Conservation (phyloP, 2,888 invertebrate species). For the Lacanobia wlatinum region DNA sequence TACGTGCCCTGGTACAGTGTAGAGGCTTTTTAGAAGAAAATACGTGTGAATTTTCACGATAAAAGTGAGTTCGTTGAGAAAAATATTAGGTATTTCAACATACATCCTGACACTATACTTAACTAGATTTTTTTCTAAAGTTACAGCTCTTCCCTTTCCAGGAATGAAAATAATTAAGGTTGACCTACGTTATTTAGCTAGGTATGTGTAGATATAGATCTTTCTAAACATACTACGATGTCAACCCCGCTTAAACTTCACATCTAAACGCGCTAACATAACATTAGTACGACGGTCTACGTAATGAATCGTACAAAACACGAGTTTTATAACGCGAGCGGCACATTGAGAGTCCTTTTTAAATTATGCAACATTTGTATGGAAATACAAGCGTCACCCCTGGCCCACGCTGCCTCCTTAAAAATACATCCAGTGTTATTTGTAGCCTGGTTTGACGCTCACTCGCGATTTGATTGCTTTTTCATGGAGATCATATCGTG, state of each 20-base stretch:
- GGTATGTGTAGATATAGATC: neutral
- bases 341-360: slow-evolving; percentile 79
- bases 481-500: slow-evolving; percentile 86
- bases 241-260: slow-evolving; percentile 19
- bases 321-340: slow-evolving; percentile 79
- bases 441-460: slow-evolving; percentile 85
- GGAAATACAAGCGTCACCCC: slow-evolving; percentile 85
- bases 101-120: neutral
- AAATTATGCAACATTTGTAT: slow-evolving; percentile 91
- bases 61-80: neutral
- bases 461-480: slow-evolving; percentile 87
- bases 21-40: neutral
- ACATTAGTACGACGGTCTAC: slow-evolving; percentile 56
- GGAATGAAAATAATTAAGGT: neutral
- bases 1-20: neutral
- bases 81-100: neutral
- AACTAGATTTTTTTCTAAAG: neutral
- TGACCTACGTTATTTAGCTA: neutral
- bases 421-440: slow-evolving; percentile 86
- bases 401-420: slow-evolving; percentile 79
- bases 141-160: neutral
- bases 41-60: neutral
- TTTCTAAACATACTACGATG: neutral
- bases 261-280: slow-evolving; percentile 39
- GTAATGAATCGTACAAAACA: slow-evolving; percentile 80